Evolutionary conservation across 2,888 invertebrate genomes (phyloP).

Genomic region (Notodonta ziczac): DNA sequence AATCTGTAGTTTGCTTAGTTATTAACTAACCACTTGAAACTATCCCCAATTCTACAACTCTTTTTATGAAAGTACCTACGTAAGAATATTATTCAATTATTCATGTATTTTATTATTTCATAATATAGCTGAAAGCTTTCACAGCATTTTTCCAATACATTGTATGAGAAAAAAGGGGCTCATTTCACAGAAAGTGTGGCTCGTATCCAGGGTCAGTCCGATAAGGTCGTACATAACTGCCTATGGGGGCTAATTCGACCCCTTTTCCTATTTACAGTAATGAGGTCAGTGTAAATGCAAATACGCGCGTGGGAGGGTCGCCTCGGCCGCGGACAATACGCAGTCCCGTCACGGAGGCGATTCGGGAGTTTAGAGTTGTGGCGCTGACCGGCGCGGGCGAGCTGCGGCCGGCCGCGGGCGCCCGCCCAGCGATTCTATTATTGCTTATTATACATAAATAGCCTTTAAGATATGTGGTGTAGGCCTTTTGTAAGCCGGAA

Average conservation of each 20-base stretch:
- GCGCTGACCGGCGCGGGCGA: neutral
- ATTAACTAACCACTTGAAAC: neutral
- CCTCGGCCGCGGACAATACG: neutral
- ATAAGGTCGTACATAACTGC: conserved; percentile 12
- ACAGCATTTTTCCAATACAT: neutral
- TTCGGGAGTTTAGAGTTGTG: neutral
- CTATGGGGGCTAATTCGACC: conserved; percentile 29
- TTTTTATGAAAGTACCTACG: too few relatives aligned
- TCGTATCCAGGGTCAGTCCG: neutral
- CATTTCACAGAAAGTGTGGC: neutral
- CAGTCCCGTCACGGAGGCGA: conserved; percentile 5
- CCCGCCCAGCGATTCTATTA: neutral
- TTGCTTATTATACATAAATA: conserved; percentile 15
- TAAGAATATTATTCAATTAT: too few relatives aligned
- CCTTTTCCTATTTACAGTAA: conserved; percentile 27
- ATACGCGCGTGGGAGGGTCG: conserved; percentile 18
- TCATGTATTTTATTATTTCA: neutral
- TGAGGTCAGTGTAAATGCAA: conserved; percentile 31
- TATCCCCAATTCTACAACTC: too few relatives aligned
- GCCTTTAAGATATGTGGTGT: conserved; percentile 5
- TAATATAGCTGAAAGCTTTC: neutral
- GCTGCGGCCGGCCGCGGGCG: conserved; percentile 3
- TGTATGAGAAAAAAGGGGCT: neutral
- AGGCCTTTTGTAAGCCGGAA: neutral
- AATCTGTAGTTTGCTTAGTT: neutral